Percentiles rank a stretch among this genome's conserved stretches.
Evolutionary conservation across 2,888 invertebrate species (phyloP).

Genomic region (Abrostola tripartita): DNA sequence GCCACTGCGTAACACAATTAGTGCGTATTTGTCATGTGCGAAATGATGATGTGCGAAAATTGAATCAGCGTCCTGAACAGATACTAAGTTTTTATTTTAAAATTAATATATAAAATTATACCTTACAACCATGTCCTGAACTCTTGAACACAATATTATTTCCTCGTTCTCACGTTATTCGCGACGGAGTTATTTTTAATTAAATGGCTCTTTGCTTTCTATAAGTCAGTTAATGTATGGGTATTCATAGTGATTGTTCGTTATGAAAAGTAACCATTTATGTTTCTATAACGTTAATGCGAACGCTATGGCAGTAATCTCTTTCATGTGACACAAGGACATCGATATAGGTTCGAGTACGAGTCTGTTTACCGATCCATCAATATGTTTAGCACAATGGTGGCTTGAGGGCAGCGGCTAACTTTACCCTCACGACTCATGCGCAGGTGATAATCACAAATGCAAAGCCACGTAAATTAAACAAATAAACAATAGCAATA

Average conservation of each 20-base stretch:
- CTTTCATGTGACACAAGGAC: constrained; percentile 60
- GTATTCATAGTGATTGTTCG: constrained; percentile 21
- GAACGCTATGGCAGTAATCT: constrained; percentile 59
- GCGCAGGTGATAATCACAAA: constrained; percentile 35
- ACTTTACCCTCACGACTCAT: constrained; percentile 57
- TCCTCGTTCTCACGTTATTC: not conserved
- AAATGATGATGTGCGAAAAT: too few species aligned
- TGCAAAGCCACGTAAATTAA: constrained; percentile 30
- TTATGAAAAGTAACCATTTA: constrained; percentile 27
- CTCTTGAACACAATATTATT: not conserved
- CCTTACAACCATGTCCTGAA: not conserved
- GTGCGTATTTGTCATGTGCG: too few species aligned
- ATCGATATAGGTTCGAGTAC: constrained; percentile 48
- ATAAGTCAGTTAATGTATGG: constrained; percentile 3
- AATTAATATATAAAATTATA: too few species aligned
- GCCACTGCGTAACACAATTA: too few species aligned
- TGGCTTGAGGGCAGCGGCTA: constrained; percentile 40
- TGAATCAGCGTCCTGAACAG: too few species aligned
- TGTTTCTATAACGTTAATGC: constrained; percentile 46
- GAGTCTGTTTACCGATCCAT: constrained; percentile 52
- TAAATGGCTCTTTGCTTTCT: not conserved
- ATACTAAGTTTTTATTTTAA: not conserved
- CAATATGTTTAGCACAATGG: constrained; percentile 42
- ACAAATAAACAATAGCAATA: constrained; percentile 26
- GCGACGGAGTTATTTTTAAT: not conserved